Conservation (phyloP, 1,140 invertebrate genomes). For the Sitobion miscanthi region DNA sequence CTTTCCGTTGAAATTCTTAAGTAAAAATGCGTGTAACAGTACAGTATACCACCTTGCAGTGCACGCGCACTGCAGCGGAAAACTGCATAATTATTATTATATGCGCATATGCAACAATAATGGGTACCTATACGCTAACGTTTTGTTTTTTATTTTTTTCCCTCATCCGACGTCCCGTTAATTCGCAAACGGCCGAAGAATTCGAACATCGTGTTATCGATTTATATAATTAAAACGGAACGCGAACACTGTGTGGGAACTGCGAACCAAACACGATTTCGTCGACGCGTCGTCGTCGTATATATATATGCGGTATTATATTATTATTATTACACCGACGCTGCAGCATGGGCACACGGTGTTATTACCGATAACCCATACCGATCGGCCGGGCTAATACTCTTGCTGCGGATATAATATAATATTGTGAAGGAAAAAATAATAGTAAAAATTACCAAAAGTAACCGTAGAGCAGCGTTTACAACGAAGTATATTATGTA, state of each 20-base stretch:
- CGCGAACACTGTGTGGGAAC: slow-evolving; percentile 33
- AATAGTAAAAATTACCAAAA: not conserved
- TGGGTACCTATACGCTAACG: not conserved
- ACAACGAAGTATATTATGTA: not conserved
- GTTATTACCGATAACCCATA: not conserved
- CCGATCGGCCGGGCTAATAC: not conserved
- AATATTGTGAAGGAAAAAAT: not conserved
- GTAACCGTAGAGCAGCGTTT: not conserved
- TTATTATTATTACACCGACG: not conserved
- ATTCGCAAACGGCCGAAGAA: not conserved
- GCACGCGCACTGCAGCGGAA: not conserved
- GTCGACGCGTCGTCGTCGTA: not conserved
- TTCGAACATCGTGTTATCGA: slow-evolving; percentile 26
- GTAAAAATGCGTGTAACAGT: not conserved
- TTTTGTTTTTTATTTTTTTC: not conserved
- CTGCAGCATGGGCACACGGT: not conserved
- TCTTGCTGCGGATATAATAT: no score
- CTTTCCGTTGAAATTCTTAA: not conserved
- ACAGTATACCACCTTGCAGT: not conserved
- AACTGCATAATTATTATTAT: not conserved
- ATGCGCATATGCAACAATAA: no score
- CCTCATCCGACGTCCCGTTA: not conserved
- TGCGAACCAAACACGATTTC: slow-evolving; percentile 26
- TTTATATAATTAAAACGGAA: slow-evolving; percentile 42
- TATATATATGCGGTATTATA: no score